A percentile compares a stretch with the other conserved stretches of the same genome.
phyloP scores from a whole-genome alignment of 2,797 vertebrate species.

The Otus scops region DNA sequence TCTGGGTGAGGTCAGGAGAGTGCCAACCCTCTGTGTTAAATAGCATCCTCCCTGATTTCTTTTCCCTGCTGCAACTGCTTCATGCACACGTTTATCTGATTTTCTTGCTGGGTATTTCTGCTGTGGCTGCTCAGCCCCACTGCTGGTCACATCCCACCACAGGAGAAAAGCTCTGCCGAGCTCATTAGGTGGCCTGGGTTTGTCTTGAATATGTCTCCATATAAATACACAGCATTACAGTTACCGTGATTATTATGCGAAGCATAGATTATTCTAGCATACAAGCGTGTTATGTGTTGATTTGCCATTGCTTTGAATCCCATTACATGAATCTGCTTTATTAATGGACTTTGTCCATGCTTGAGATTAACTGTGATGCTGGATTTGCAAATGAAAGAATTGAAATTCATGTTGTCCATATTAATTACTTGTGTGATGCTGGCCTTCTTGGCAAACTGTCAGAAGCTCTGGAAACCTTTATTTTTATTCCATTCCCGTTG shows the following conservation, averaged over 20 bases:
- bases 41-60: background rate
- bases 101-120: background rate
- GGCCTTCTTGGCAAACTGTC: background rate
- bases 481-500: background rate
- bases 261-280: background rate
- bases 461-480: background rate
- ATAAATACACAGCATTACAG: background rate
- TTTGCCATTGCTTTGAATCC: background rate
- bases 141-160: background rate
- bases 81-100: fast-evolving
- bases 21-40: background rate
- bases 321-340: background rate
- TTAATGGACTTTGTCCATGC: constrained; percentile 23
- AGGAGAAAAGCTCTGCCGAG: background rate
- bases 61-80: background rate
- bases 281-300: background rate
- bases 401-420: background rate
- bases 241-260: background rate
- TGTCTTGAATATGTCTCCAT: background rate
- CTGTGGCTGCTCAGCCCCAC: fast-evolving
- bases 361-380: background rate
- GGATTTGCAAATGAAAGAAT: constrained; percentile 50
- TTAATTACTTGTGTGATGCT: background rate
- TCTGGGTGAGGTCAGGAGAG: background rate
- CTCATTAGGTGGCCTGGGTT: background rate